phyloP scores from a whole-genome alignment of 2,888 invertebrate genomes.

The Agrochola lychnidis region DNA sequence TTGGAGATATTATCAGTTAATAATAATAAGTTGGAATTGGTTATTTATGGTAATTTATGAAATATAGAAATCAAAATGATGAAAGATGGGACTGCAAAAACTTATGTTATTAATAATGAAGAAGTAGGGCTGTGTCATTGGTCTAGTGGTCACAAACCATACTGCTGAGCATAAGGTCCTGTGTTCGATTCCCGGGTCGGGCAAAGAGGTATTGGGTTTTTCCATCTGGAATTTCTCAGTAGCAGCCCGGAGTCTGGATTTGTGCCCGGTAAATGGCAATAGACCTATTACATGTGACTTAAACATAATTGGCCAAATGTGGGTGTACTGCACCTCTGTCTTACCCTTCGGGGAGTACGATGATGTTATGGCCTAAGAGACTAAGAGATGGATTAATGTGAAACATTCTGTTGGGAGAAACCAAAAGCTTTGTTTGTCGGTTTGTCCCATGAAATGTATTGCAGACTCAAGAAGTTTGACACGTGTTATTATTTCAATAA shows the following conservation, averaged over 20 bases:
- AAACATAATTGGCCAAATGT: too few species aligned
- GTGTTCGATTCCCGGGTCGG: too few species aligned
- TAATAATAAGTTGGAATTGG: constrained; percentile 17
- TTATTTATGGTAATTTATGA: constrained; percentile 23
- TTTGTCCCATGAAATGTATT: neutral
- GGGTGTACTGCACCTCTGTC: too few species aligned
- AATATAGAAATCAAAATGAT: constrained; percentile 2
- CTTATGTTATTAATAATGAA: neutral
- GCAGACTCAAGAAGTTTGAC: constrained; percentile 2
- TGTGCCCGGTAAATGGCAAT: too few species aligned
- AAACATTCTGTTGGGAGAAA: neutral
- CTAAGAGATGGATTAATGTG: neutral
- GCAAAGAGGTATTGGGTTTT: too few species aligned
- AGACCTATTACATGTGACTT: too few species aligned
- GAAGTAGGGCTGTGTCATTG: neutral
- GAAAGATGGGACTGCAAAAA: neutral
- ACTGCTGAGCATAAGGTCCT: too few species aligned
- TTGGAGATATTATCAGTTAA: constrained; percentile 38
- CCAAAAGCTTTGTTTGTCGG: neutral
- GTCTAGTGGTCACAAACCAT: too few species aligned
- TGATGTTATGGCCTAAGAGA: neutral
- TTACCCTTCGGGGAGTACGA: too few species aligned
- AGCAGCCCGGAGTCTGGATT: too few species aligned
- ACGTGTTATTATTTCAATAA: constrained; percentile 26
- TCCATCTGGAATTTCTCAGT: too few species aligned